Evolutionary conservation across 1,140 invertebrate species (phyloP), one percentile per base, ranked within the genome.

Genomic region (Scaptomyza montana): DNA sequence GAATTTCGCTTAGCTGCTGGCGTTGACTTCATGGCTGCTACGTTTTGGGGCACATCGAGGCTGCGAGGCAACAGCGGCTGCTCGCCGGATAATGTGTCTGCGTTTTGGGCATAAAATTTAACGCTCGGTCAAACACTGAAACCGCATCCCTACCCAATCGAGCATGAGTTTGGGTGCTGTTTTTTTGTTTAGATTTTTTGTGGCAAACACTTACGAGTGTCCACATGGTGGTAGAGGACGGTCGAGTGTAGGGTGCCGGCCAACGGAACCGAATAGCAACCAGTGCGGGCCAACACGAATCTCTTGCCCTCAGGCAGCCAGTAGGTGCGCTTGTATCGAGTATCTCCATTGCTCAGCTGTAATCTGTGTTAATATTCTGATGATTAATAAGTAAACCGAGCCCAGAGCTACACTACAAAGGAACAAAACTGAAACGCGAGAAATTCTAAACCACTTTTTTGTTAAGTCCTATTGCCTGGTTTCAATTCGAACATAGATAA

Each of bases 311-410:
- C 63, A 6, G 85, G 89, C 59, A 82, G 43, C 85, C 89, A 91
- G 45, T 80, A 91, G 45, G 79, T 80, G 39, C 90, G 90, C 41
- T 91, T 89, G 12, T 90, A 91, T n/a, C 90, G 85, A 0, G 82
- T 77, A 10, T 90, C 78, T n/a, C 90, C 90, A 43, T 91, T 90
- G 56, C 87, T 82, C 30, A 91, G 51, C 3, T 78, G 57, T 39
- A 78, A 91, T 59, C 89, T 91, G 45, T 1, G 8, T 43, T 2
- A 12, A 43, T n/a, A 43, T 43, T 43, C 0, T n/a, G 39, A n/a
- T 43, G 5, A 41, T n/a, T 43, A n/a, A 43, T n/a, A 4, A 10
- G 21, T 28, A 4, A n/a, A 4, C 8, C 41, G 9, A 53, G 16
- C n/a, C 30, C 30, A 33, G 5, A 33, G 7, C 30, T 5, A 33